phyloP scores from a whole-genome alignment of 2,888 invertebrate species.

The Xylota segnis region DNA sequence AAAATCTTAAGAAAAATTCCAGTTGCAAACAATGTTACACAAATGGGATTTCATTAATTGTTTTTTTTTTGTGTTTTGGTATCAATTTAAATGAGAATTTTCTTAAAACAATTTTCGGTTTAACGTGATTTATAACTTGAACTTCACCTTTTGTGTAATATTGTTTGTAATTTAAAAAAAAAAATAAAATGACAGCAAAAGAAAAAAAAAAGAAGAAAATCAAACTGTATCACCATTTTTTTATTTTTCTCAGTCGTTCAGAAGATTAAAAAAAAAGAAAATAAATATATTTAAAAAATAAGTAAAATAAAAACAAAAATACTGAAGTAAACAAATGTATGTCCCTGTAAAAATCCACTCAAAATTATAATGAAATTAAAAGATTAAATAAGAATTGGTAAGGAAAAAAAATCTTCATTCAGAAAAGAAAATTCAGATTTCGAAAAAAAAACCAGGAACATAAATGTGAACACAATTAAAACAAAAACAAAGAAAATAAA shows the following conservation, averaged over 20 bases:
- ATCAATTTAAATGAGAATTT: constrained; percentile 25
- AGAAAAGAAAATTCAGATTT: constrained; percentile 46
- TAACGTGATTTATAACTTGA: constrained; percentile 2
- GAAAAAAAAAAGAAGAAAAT: constrained; percentile 20
- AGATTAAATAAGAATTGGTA: constrained; percentile 26
- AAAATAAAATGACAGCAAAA: constrained; percentile 34
- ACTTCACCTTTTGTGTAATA: constrained; percentile 22
- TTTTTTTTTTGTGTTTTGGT: constrained; percentile 18
- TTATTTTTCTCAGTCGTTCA: constrained; percentile 74
- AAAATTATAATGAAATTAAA: constrained; percentile 44
- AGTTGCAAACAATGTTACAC: constrained; percentile 62
- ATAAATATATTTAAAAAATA: too few relatives aligned
- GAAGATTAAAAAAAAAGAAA: constrained; percentile 44
- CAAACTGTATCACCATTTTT: constrained; percentile 50
- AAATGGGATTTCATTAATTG: constrained; percentile 6
- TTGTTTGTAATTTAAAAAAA: constrained; percentile 56
- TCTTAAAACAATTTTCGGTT: constrained; percentile 15
- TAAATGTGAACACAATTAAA: constrained; percentile 48
- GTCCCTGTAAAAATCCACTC: constrained; percentile 29
- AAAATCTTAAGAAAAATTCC: constrained; percentile 32
- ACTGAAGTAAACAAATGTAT: constrained; percentile 21
- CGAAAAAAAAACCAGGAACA: constrained; percentile 19
- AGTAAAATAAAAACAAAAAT: constrained; percentile 4
- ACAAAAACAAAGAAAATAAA: constrained; percentile 55
- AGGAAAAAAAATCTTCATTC: constrained; percentile 31